phyloP scores from a whole-genome alignment of 2,888 invertebrate species.

The Caenorhabditis sp. region DNA sequence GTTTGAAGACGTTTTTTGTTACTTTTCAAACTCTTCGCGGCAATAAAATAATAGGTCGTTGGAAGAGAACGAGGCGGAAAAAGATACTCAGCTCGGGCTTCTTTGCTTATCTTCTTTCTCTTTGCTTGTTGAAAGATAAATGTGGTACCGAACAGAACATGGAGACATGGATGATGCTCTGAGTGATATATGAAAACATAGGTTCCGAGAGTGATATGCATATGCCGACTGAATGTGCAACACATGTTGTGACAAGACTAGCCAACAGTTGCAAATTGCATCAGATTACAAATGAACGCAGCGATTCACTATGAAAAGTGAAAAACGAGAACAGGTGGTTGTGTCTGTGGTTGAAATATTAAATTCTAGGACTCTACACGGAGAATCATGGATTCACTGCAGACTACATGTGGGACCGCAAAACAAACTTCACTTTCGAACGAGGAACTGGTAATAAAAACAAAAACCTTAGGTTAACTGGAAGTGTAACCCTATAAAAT shows the following conservation, averaged over 20 bases:
- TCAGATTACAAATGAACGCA: conserved; percentile 50
- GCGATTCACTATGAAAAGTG: conserved; percentile 30
- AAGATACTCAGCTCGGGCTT: conserved; percentile 19
- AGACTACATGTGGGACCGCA: conserved; percentile 82
- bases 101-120: conserved; percentile 17
- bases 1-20: conserved; percentile 63
- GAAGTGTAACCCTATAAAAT: conserved; percentile 14
- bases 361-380: conserved; percentile 79
- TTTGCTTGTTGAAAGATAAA: conserved; percentile 35
- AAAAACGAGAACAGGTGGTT: conserved; percentile 10
- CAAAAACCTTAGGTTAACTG: neutral
- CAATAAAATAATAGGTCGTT: conserved; percentile 58
- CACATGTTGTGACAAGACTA: conserved; percentile 64
- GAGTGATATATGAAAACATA: conserved; percentile 58
- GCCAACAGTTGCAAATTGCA: conserved; percentile 58
- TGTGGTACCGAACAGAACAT: conserved; percentile 45
- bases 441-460: conserved; percentile 69
- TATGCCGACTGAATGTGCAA: conserved; percentile 34
- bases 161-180: conserved; percentile 32
- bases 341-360: conserved; percentile 42
- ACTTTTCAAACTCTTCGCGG: conserved; percentile 53
- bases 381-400: conserved; percentile 82
- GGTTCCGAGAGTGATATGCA: conserved; percentile 46
- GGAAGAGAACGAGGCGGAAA: conserved; percentile 28
- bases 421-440: conserved; percentile 75